Conservation (phyloP, 2,113 vertebrate genomes). For the Ictalurus furcatus region DNA sequence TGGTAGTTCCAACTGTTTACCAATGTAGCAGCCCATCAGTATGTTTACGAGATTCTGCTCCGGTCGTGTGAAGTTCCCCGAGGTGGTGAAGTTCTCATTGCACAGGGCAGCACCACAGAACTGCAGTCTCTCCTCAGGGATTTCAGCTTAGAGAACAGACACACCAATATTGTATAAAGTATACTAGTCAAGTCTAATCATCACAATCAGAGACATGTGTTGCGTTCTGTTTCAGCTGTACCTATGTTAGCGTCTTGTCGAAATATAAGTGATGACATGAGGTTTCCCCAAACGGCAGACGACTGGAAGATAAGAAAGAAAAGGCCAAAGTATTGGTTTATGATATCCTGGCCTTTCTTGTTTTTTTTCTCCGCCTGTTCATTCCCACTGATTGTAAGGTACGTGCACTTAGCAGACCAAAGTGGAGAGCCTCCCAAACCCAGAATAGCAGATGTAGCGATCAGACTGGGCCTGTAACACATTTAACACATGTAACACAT, state of each 20-base stretch:
- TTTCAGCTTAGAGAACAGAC: slow-evolving; percentile 60
- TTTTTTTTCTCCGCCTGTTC: slow-evolving; percentile 65
- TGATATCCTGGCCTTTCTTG: slow-evolving; percentile 74
- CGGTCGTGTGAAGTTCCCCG: slow-evolving; percentile 65
- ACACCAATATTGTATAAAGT: slow-evolving; percentile 3
- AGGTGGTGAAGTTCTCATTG: slow-evolving; percentile 41
- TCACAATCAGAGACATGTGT: background rate
- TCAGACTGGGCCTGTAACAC: slow-evolving; percentile 83
- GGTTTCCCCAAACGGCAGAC: slow-evolving; percentile 90
- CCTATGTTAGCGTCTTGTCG: slow-evolving; percentile 75
- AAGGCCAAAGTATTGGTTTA: slow-evolving; percentile 91
- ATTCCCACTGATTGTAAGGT: slow-evolving; percentile 85
- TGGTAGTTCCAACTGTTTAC: slow-evolving; percentile 63
- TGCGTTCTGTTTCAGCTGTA: slow-evolving; percentile 57
- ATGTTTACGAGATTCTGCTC: slow-evolving; percentile 75
- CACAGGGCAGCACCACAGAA: slow-evolving; percentile 84
- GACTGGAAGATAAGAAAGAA: slow-evolving; percentile 96
- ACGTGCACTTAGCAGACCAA: slow-evolving; percentile 93
- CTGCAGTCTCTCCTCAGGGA: slow-evolving; percentile 71
- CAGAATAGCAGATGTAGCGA: slow-evolving; percentile 87
- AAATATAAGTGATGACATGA: slow-evolving; percentile 92
- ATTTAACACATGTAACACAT: background rate
- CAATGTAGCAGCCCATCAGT: slow-evolving; percentile 87
- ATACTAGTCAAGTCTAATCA: background rate
- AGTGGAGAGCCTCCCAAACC: slow-evolving; percentile 89